Conservation (phyloP, 2,113 vertebrate species). For the Emydura subglobosa region DNA sequence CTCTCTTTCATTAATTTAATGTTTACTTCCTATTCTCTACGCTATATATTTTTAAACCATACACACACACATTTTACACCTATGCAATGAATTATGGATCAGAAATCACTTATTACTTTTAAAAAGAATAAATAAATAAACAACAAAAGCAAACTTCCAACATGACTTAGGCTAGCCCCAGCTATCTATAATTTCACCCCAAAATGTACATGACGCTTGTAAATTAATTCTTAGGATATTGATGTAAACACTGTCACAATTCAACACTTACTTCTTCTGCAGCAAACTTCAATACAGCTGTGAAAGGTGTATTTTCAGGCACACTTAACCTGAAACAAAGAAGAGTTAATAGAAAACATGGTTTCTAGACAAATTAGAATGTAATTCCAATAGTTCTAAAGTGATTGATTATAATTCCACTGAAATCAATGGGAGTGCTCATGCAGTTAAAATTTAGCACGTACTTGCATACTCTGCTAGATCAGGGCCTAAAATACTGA, state of each 20-base stretch:
- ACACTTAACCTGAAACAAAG: conserved; percentile 89
- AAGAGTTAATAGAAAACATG: fast-evolving
- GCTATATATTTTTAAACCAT: background rate
- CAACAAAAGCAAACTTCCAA: background rate
- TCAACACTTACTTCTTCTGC: conserved; percentile 91
- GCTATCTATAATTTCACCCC: background rate
- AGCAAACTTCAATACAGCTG: conserved; percentile 96
- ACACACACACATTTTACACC: background rate
- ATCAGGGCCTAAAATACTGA: background rate
- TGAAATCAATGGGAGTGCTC: fast-evolving
- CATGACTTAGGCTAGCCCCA: background rate
- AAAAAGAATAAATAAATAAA: background rate
- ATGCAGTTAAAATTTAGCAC: background rate
- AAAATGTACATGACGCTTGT: background rate
- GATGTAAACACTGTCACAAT: fast-evolving
- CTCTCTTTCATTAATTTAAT: background rate
- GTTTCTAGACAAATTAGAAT: fast-evolving
- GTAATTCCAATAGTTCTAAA: background rate
- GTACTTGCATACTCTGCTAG: background rate
- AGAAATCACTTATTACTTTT: background rate
- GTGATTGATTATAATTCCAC: fast-evolving
- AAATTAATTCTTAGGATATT: background rate
- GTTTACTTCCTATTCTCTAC: background rate
- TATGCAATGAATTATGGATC: background rate
- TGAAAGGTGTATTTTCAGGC: conserved; percentile 95